phyloP scores from a whole-genome alignment of 1,140 invertebrate species.

The Parasteatoda tepidariorum region DNA sequence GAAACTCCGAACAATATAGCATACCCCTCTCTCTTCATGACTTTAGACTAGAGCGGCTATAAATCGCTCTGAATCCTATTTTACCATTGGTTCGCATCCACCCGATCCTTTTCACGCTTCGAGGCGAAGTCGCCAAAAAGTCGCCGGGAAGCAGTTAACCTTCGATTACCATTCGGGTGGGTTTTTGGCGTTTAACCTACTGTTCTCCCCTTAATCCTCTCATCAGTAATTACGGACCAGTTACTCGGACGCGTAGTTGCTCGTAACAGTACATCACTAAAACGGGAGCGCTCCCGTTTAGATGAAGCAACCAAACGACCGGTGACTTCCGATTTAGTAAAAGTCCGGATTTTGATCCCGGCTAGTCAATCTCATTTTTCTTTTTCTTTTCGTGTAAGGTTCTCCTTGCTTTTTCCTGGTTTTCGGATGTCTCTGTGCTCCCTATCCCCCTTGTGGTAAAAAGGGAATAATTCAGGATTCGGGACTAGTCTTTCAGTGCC shows the following conservation, averaged over 20 bases:
- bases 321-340: constrained; percentile 55
- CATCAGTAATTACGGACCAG: constrained; percentile 57
- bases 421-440: background rate
- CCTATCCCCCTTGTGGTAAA: background rate
- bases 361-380: constrained; percentile 36
- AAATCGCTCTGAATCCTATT: background rate
- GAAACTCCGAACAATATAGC: background rate
- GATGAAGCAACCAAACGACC: constrained; percentile 35
- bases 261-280: constrained; percentile 52
- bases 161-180: constrained; percentile 50
- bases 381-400: background rate
- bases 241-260: constrained; percentile 26
- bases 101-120: constrained; percentile 39
- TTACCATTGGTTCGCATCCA: constrained; percentile 2
- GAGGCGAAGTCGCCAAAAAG: constrained; percentile 40
- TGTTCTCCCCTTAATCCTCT: constrained; percentile 39
- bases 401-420: background rate
- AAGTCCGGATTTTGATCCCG: constrained; percentile 48
- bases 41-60: background rate
- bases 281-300: background rate
- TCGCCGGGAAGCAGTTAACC: constrained; percentile 57
- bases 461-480: background rate
- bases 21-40: background rate
- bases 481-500: constrained; percentile 30
- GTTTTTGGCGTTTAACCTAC: constrained; percentile 47